Conservation (phyloP, 2,888 invertebrate species). For the Zaprionus bogoriensis region DNA sequence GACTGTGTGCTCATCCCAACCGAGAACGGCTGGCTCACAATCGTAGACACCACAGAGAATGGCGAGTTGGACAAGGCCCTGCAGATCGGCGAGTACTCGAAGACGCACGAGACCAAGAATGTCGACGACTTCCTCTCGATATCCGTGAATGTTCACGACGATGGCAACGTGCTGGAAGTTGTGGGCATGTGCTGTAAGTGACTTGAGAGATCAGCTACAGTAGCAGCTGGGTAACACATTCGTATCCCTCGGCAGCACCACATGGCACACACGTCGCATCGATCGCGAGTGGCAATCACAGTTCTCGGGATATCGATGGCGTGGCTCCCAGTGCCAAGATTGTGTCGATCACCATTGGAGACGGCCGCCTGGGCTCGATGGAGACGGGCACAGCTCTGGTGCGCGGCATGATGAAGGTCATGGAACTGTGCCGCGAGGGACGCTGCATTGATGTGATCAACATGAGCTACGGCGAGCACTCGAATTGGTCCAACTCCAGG, state of each 20-base stretch:
- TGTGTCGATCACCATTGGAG: constrained; percentile 96
- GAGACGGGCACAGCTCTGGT: constrained; percentile 97
- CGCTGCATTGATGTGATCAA: constrained; percentile 94
- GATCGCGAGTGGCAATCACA: constrained; percentile 95
- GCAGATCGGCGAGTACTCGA: constrained; percentile 91
- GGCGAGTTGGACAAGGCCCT: constrained; percentile 92
- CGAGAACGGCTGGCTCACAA: constrained; percentile 90
- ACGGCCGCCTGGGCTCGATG: constrained; percentile 95
- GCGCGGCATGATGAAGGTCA: constrained; percentile 94
- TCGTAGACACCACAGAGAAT: constrained; percentile 80
- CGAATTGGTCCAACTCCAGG: constrained; percentile 96
- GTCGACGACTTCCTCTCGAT: constrained; percentile 92
- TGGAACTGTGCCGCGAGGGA: constrained; percentile 86
- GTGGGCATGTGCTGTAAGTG: constrained; percentile 96
- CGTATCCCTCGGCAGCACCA: constrained; percentile 86
- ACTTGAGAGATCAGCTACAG: background rate
- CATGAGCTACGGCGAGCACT: constrained; percentile 98
- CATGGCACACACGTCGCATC: constrained; percentile 99
- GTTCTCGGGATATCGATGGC: constrained; percentile 94
- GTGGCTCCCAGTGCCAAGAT: constrained; percentile 98
- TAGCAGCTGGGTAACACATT: background rate
- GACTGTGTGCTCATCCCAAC: constrained; percentile 97
- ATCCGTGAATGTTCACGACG: constrained; percentile 95
- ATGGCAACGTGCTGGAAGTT: constrained; percentile 95
- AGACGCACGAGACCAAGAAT: constrained; percentile 91